Base-by-base conservation (phyloP, 2,888 invertebrate species). In the Luffia ferchaultella region DNA sequence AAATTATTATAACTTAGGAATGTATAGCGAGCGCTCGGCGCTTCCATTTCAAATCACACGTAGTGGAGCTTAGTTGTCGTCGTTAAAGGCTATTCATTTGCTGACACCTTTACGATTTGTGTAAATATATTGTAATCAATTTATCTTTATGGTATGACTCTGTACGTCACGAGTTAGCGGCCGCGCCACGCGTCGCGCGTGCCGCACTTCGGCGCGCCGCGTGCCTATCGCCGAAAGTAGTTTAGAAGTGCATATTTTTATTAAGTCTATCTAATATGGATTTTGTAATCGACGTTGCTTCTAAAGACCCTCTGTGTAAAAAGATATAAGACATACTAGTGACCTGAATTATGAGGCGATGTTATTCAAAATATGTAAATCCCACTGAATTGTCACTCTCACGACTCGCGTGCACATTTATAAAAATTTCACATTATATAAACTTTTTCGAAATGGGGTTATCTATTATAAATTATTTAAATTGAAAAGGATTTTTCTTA, bases 201-300 rank as follows among this genome's bases (percentile, higher is more conserved):
- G 42, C 16, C 18, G 48, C 41, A n/a, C 16, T 15, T 15, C 16
- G 41, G 16, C 30, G 41, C 20, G 20, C 16, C 46, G 30, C 46
- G 18, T 42, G 48, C 15, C 15, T 42, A 17, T 42, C 45, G 17
- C 41, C 20, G 45, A 73, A 64, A 64, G 73, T 76, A 79, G 73
- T 76, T 74, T 82, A 80, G 79, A 78, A 76, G 79, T 67, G 78
- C 80, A 78, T 82, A 82, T 82, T 80, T 78, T 80, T 80, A 79
- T 80, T 80, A 82, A 80, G 78, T 78, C 79, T 73, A 76, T 78
- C 76, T 77, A 70, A 74, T 78, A 78, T 80, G 75, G 76, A 80
- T 82, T 80, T 82, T 82, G 78, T 80, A 82, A 79, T 78, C 76
- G 73, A 78, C 80, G 78, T 83, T 75, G 82, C 82, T 82, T 82